These are phyloP conservation scores for Mastomys coucha DNA, from an alignment of 2,113 vertebrate genomes.

Conservation along the genomic window DNA sequence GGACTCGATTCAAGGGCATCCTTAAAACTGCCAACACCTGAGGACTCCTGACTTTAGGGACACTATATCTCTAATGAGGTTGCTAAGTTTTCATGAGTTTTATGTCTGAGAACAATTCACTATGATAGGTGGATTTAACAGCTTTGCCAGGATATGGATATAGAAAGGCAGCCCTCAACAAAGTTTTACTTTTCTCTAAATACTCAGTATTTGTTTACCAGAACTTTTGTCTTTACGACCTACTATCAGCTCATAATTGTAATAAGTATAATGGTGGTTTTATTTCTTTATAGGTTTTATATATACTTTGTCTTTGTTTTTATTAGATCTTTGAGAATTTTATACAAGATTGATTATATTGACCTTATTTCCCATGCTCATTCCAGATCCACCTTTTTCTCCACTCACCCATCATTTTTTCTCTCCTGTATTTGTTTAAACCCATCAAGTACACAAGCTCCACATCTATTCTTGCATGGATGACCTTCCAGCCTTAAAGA, in stretches of 20 bases:
- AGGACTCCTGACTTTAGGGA: neutral
- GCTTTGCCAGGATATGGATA: neutral
- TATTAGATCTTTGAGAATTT: neutral
- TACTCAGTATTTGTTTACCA: neutral
- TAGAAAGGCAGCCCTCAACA: neutral
- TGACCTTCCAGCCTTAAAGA: too few relatives aligned
- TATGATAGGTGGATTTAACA: neutral
- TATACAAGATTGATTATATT: neutral
- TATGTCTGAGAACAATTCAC: neutral
- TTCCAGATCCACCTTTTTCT: neutral
- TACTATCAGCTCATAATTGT: neutral
- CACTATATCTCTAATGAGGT: neutral
- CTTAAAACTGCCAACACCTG: conserved; percentile 61
- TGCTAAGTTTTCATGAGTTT: neutral
- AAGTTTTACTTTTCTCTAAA: neutral
- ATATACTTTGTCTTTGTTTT: neutral
- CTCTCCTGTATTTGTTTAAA: neutral
- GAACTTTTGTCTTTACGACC: neutral
- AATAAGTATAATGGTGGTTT: neutral
- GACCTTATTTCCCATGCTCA: too few relatives aligned
- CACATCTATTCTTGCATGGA: neutral
- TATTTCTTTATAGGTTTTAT: neutral
- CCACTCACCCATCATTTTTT: neutral
- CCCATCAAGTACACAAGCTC: neutral
- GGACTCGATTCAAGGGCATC: conserved; percentile 57